Evolutionary conservation across 1,140 invertebrate genomes (phyloP).

Genomic region (Monochamus saltuarius): DNA sequence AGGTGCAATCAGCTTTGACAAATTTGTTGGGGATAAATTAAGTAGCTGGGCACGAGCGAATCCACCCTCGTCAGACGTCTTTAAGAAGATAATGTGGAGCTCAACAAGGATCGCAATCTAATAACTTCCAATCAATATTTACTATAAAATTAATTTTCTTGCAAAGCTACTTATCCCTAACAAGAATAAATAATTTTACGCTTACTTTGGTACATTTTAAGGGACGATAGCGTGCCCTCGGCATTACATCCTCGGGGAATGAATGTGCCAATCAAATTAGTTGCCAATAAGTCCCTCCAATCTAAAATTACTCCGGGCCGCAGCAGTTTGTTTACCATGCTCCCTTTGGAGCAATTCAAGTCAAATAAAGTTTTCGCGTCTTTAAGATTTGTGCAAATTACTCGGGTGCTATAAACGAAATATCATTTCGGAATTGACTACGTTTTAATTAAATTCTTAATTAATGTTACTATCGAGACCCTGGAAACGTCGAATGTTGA

Average conservation of each 20-base stretch:
- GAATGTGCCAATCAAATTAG: conserved; percentile 30
- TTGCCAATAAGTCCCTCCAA: conserved; percentile 27
- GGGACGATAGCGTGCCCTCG: conserved; percentile 19
- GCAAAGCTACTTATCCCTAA: conserved; percentile 13
- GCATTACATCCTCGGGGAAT: conserved; percentile 27
- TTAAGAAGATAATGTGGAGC: no score
- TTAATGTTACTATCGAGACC: conserved; percentile 12
- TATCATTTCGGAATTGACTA: conserved; percentile 10
- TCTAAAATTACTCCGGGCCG: conserved; percentile 13
- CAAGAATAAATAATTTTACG: conserved; percentile 27
- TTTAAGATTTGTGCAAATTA: conserved; percentile 8
- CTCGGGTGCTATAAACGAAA: conserved; percentile 11
- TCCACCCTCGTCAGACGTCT: no score
- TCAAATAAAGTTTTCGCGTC: conserved; percentile 15
- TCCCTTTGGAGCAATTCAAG: conserved; percentile 15
- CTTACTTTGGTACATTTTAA: conserved; percentile 26
- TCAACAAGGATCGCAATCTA: background rate
- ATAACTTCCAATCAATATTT: conserved; percentile 22
- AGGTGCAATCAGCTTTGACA: no score
- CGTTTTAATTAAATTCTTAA: conserved; percentile 13
- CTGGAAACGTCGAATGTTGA: no score
- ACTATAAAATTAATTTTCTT: conserved; percentile 21
- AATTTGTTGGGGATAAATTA: no score
- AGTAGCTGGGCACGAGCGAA: no score
- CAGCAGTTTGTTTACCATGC: conserved; percentile 5